These are phyloP conservation scores for Danio albolineatus DNA, from an alignment of 2,797 vertebrate genomes.

Conservation along the genomic window DNA sequence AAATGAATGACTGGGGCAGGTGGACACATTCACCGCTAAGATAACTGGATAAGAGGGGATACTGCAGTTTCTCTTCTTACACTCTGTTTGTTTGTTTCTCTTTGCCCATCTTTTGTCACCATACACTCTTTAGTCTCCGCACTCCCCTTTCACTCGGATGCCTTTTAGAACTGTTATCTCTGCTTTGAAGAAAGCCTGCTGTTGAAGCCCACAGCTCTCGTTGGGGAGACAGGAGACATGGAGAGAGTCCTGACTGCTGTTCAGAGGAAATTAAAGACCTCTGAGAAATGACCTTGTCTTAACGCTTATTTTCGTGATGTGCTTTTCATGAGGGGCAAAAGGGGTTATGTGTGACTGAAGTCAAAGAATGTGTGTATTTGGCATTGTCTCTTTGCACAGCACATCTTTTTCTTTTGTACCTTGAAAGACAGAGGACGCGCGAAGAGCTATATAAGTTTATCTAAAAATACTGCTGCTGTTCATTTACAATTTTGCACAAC, in stretches of 20 bases:
- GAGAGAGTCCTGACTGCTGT: conserved; percentile 14
- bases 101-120: conserved; percentile 24
- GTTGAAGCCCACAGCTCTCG: background rate
- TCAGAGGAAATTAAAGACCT: conserved; percentile 36
- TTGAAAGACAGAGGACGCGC: conserved; percentile 72
- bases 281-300: conserved; percentile 5
- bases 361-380: conserved; percentile 67
- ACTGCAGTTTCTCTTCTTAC: conserved; percentile 4
- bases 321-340: conserved; percentile 12
- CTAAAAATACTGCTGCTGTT: too few species aligned
- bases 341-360: background rate
- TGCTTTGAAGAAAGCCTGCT: conserved; percentile 31
- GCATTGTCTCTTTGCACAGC: conserved; percentile 74
- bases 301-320: conserved; percentile 11
- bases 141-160: conserved; percentile 37
- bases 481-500: too few species aligned
- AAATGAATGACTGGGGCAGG: conserved; percentile 26
- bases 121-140: conserved; percentile 54
- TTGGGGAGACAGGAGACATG: background rate
- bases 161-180: conserved; percentile 2
- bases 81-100: conserved; percentile 39
- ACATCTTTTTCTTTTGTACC: conserved; percentile 63
- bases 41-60: background rate
- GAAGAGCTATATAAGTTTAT: conserved; percentile 61
- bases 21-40: conserved; percentile 3